Evolutionary conservation across 2,797 vertebrate species (phyloP), one percentile per base, ranked within the genome.

Genomic region (Lepilemur septentrionalis): DNA sequence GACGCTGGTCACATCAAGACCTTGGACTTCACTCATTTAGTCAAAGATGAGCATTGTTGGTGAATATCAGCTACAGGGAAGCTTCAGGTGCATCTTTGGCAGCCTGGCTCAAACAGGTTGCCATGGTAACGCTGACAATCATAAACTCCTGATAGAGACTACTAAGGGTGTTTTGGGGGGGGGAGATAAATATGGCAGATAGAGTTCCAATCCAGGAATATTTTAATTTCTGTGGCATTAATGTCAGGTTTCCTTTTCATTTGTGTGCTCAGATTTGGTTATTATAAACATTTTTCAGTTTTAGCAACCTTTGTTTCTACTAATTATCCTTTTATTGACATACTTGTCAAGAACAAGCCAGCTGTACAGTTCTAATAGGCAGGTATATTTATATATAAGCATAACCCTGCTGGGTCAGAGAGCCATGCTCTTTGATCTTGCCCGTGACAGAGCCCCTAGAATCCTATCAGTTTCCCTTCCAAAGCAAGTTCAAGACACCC

Each of bases 231-330:
- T 91, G 9, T 7, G 18, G 20, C 79, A 76, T 69, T 92, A 75
- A 10, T 41, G 14, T 41, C 52, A 89, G 69, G 7, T 89, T 93
- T 96, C 70, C 65, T 91, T 95, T 91, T 86, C 57, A 92, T 59
- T 87, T 80, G 15, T 59, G 69, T 69, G 59, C 82, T 95, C 83
- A 88, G 59, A 83, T 72, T 86, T 75, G 23, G 55, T 79, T 91
- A 91, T 75, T 96, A 91, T 61, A 92, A 94, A 95, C 1, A 14
- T 94, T 96, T 94, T 96, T 89, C 79, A 93, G 30, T 96, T 95
- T 91, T 73, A 95, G 70, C 76, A 89, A 87, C 87, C 86, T 91
- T 95, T 97, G 69, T 93, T 97, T 97, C 82, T 96, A 65, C 81
- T 92, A 94, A 72, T 94, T 91, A 84, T 83, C 20, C 13, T 96